phyloP scores from a whole-genome alignment of 53 echinoderm and acorn worm species.

The Temnopleurus reevesii region DNA sequence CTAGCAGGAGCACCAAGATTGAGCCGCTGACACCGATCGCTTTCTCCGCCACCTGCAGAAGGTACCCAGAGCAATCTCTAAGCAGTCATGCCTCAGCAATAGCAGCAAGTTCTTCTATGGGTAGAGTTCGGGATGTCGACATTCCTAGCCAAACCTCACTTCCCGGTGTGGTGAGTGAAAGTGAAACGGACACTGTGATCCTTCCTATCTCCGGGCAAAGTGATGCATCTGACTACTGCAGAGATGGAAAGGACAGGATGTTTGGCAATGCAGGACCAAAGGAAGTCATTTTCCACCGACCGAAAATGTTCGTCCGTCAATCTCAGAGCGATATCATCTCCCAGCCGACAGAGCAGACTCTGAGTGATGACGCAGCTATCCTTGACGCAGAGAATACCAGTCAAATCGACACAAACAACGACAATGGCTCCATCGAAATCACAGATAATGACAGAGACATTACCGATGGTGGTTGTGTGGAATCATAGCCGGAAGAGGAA shows the following conservation, averaged over 20 bases:
- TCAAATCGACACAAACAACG: not conserved
- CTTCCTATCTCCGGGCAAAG: not conserved
- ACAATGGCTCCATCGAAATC: not conserved
- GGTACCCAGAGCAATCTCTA: not conserved
- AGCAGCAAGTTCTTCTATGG: not conserved
- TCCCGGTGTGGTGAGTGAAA: slow-evolving; percentile 22
- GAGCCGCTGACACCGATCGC: not conserved
- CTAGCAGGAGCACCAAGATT: not conserved
- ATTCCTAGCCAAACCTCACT: not conserved
- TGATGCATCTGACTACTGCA: not conserved
- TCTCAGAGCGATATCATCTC: not conserved
- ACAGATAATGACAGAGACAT: not conserved
- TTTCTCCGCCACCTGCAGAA: not conserved
- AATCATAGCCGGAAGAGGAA: not conserved
- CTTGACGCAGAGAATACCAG: not conserved
- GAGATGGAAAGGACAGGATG: not conserved
- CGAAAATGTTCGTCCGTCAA: not conserved
- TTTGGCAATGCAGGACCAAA: not conserved
- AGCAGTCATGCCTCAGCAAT: not conserved
- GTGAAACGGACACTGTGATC: not conserved
- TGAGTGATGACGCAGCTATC: not conserved
- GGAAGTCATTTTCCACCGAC: not conserved
- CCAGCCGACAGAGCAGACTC: not conserved
- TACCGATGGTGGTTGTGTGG: not conserved
- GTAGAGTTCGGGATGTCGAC: not conserved